Conservation (phyloP, 2,888 invertebrate species). For the Protonemura montana region DNA sequence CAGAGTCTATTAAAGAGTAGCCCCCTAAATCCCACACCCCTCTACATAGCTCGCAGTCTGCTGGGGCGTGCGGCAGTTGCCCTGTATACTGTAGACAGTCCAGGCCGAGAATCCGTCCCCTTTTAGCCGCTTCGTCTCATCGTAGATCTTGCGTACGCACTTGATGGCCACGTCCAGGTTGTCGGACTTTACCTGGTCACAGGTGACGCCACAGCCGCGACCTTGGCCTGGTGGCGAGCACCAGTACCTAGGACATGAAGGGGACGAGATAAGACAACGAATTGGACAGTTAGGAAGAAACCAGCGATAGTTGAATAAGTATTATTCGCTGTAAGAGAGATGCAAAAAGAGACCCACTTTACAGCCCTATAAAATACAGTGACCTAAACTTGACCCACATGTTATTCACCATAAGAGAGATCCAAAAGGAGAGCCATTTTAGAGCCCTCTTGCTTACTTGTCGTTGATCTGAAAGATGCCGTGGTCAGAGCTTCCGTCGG, state of each 20-base stretch:
- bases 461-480: slow-evolving; percentile 29
- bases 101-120: slow-evolving; percentile 16
- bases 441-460: too few relatives aligned
- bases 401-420: too few relatives aligned
- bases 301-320: too few relatives aligned
- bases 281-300: too few relatives aligned
- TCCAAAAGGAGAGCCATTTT: too few relatives aligned
- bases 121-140: background rate
- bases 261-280: too few relatives aligned
- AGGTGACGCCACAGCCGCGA: background rate
- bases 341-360: too few relatives aligned
- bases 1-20: background rate
- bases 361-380: too few relatives aligned
- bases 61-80: background rate
- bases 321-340: too few relatives aligned
- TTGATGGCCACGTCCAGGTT: slow-evolving; percentile 2
- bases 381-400: too few relatives aligned
- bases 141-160: background rate
- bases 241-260: slow-evolving; percentile 10
- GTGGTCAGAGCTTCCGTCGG: slow-evolving; percentile 28
- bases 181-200: background rate
- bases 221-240: slow-evolving; percentile 18
- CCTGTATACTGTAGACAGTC: background rate
- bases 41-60: background rate
- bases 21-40: background rate